These are phyloP conservation scores for Leptinotarsa haldemani DNA, from an alignment of 2,888 invertebrate genomes.

Conservation along the genomic window DNA sequence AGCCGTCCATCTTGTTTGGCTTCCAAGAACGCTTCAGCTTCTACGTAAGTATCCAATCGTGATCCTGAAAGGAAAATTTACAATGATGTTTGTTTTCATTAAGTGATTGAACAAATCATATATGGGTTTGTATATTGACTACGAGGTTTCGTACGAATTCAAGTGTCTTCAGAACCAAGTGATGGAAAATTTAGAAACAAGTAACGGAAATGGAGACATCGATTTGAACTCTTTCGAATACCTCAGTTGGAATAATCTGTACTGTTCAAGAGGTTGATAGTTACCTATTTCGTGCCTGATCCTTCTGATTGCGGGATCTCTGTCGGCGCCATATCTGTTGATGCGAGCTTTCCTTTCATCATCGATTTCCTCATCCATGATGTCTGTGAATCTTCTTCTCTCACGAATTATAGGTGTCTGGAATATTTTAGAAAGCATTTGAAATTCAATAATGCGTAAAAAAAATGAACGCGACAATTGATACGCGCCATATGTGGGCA, in stretches of 20 bases:
- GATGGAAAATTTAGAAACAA: no score
- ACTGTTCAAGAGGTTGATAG: not conserved
- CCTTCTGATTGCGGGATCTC: conserved; percentile 74
- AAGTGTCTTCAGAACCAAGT: no score
- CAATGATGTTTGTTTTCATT: not conserved
- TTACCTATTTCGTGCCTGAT: conserved; percentile 83
- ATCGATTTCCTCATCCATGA: conserved; percentile 96
- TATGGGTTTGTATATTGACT: no score
- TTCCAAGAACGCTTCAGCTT: conserved; percentile 87
- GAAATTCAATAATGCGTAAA: no score
- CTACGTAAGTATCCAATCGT: conserved; percentile 85
- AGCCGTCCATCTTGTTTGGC: conserved; percentile 80
- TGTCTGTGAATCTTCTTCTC: conserved; percentile 89
- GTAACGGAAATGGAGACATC: no score
- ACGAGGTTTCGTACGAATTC: no score
- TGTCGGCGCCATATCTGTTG: conserved; percentile 79
- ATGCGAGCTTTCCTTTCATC: conserved; percentile 87
- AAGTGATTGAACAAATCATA: no score
- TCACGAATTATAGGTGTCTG: conserved; percentile 90
- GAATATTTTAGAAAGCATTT: conserved; percentile 28
- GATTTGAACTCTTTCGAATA: no score
- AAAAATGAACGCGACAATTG: no score
- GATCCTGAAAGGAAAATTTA: conserved; percentile 62
- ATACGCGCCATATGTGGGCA: no score
- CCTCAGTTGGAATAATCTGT: no score